Percentiles rank a stretch among this genome's conserved stretches.
These are phyloP conservation scores for Galendromus occidentalis DNA, from an alignment of 1,140 invertebrate species.

Conservation along the genomic window DNA sequence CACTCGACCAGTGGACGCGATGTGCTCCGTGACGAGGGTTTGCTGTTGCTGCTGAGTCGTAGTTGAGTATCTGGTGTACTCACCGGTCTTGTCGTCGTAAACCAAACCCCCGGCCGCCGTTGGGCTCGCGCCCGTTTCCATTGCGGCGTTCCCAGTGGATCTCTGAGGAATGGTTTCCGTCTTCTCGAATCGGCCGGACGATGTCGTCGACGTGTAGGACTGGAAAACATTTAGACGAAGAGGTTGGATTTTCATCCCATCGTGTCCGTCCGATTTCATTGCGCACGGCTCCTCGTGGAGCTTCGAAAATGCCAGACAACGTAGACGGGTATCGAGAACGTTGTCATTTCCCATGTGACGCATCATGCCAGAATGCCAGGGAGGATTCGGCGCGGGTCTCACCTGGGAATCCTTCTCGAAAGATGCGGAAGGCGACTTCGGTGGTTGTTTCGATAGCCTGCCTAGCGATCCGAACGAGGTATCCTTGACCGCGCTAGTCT, in stretches of 20 bases:
- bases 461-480: slow-evolving; percentile 3
- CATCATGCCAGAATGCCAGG: no score
- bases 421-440: neutral
- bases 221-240: neutral
- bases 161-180: neutral
- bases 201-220: slow-evolving; percentile 1
- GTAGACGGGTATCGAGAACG: no score
- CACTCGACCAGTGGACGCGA: slow-evolving; percentile 24
- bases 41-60: slow-evolving; percentile 26
- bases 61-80: slow-evolving; percentile 20
- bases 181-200: neutral
- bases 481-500: neutral
- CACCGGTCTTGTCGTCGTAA: neutral
- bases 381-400: neutral
- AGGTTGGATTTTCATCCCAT: no score
- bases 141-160: neutral
- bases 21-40: slow-evolving; percentile 21
- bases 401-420: slow-evolving; percentile 9
- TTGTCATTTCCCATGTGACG: no score
- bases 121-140: neutral
- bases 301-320: no score
- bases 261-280: no score
- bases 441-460: neutral
- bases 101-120: neutral
- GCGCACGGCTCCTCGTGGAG: no score